phyloP scores from a whole-genome alignment of 2,888 invertebrate genomes.

The Synanthedon formicaeformis region DNA sequence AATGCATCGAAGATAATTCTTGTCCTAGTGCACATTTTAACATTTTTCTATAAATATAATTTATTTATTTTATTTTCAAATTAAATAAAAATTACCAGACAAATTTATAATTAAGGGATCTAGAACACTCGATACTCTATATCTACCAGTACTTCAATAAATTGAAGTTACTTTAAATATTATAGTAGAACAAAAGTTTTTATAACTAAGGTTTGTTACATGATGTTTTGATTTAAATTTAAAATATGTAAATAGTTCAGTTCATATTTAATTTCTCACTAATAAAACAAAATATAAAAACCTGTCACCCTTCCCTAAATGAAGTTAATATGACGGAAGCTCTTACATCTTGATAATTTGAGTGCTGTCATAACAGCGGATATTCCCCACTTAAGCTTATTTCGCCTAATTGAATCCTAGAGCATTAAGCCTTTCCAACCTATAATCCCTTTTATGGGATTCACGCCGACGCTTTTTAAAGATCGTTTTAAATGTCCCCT shows the following conservation, averaged over 20 bases:
- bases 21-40: background rate
- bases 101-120: too few relatives aligned
- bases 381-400: conserved; percentile 66
- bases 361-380: conserved; percentile 67
- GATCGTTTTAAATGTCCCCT: conserved; percentile 40
- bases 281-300: conserved; percentile 13
- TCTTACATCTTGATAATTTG: conserved; percentile 46
- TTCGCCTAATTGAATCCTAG: conserved; percentile 69
- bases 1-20: conserved; percentile 21
- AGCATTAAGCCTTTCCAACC: conserved; percentile 53
- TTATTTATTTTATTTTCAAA: too few relatives aligned
- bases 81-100: too few relatives aligned
- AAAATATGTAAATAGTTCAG: too few relatives aligned
- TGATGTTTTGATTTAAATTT: too few relatives aligned
- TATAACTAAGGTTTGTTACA: too few relatives aligned
- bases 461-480: conserved; percentile 59
- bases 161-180: too few relatives aligned
- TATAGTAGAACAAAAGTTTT: too few relatives aligned
- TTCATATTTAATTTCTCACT: too few relatives aligned
- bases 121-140: too few relatives aligned
- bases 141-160: too few relatives aligned
- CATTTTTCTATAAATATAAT: too few relatives aligned
- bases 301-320: conserved; percentile 31
- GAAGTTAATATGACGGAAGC: conserved; percentile 41
- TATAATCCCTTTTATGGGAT: conserved; percentile 64